phyloP scores from a whole-genome alignment of 2,113 vertebrate species.

The Leucosticte australis region DNA sequence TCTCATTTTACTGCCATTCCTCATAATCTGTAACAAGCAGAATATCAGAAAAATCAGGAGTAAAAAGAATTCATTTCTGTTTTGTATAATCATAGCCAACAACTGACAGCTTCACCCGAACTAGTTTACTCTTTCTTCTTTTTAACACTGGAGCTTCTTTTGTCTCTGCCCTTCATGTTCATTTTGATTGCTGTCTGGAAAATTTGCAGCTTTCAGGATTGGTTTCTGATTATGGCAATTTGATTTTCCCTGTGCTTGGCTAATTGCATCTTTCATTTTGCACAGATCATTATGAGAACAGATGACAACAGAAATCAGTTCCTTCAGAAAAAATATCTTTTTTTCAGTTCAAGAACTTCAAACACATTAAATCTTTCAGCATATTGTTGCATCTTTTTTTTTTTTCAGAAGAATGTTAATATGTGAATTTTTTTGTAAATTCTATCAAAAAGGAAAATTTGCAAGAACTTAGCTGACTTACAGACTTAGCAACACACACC shows the following conservation, averaged over 20 bases:
- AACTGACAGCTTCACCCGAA: not conserved
- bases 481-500: not conserved
- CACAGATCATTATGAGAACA: not conserved
- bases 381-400: not conserved
- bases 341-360: not conserved
- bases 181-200: not conserved
- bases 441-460: not conserved
- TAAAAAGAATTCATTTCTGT: not conserved
- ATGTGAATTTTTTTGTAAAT: not conserved
- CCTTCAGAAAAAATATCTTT: not conserved
- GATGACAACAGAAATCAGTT: not conserved
- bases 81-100: not conserved
- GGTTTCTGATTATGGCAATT: slow-evolving; percentile 7
- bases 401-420: not conserved
- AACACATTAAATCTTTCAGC: not conserved
- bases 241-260: not conserved
- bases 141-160: not conserved
- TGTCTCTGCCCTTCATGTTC: not conserved
- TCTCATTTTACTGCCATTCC: not conserved
- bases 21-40: not conserved
- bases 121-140: not conserved
- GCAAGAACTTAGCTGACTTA: not conserved
- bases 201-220: not conserved
- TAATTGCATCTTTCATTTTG: slow-evolving; percentile 36
- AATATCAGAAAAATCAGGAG: not conserved